Conservation (phyloP, 2,113 vertebrate species). For the Pangasianodon hypophthalmus region DNA sequence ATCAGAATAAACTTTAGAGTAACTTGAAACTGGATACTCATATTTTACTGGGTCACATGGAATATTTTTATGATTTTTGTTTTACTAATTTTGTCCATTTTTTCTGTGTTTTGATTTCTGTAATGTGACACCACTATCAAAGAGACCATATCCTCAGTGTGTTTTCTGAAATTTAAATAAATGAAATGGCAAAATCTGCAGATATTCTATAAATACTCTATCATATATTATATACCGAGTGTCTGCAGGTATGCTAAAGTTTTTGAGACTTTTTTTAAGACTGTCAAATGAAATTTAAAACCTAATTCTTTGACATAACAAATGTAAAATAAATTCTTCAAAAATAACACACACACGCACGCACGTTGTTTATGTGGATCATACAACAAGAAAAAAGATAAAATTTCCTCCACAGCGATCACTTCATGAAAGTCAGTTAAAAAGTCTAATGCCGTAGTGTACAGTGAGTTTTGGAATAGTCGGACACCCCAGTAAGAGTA, state of each 20-base stretch:
- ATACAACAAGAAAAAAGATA: not conserved
- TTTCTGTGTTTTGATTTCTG: too few relatives aligned
- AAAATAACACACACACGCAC: not conserved
- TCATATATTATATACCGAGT: not conserved
- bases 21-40: not conserved
- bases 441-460: not conserved
- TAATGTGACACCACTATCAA: not conserved
- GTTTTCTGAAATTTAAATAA: not conserved
- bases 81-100: not conserved
- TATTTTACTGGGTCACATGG: not conserved
- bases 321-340: not conserved
- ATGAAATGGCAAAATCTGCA: not conserved
- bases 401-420: not conserved
- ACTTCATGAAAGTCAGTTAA: not conserved
- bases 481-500: not conserved
- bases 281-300: not conserved
- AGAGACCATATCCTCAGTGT: not conserved
- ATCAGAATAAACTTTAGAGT: not conserved
- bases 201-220: not conserved
- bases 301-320: not conserved
- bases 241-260: not conserved
- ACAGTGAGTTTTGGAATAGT: not conserved
- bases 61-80: not conserved
- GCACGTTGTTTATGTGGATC: not conserved
- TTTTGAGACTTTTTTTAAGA: not conserved